phyloP scores from a whole-genome alignment of 2,113 vertebrate species.

The Actinemys pallida region DNA sequence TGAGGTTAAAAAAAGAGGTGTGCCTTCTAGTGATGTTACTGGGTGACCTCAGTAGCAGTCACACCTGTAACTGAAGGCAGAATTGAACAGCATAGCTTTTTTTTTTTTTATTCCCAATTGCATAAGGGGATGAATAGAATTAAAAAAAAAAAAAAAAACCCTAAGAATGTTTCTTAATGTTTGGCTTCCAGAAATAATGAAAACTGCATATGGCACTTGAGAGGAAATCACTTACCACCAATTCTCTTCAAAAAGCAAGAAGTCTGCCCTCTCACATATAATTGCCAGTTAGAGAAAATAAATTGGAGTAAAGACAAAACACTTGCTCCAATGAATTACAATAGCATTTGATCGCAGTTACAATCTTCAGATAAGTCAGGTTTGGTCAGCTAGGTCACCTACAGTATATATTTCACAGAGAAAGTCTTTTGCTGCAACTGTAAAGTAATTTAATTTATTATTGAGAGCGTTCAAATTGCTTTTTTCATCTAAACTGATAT shows the following conservation, averaged over 20 bases:
- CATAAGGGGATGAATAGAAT: background rate
- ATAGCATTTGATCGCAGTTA: background rate
- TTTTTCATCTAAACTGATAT: background rate
- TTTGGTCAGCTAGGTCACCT: background rate
- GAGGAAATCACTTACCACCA: background rate
- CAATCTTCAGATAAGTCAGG: background rate
- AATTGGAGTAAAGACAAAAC: background rate
- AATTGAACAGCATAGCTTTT: background rate
- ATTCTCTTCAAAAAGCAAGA: background rate
- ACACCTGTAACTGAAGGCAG: fast-evolving
- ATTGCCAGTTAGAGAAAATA: background rate
- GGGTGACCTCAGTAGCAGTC: background rate
- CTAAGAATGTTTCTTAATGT: background rate
- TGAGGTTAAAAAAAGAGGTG: background rate
- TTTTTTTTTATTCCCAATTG: background rate
- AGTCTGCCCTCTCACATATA: background rate
- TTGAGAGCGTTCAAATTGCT: too few species aligned
- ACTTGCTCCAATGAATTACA: background rate
- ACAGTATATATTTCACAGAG: background rate
- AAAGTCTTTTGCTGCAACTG: background rate
- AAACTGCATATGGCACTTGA: background rate
- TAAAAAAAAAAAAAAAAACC: background rate
- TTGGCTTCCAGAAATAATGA: background rate
- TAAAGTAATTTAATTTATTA: background rate
- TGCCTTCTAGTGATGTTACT: background rate